A percentile compares a stretch with the other conserved stretches of the same genome.
These are phyloP conservation scores for Suncus etruscus DNA, from an alignment of 2,113 vertebrate species.

Conservation along the genomic window DNA sequence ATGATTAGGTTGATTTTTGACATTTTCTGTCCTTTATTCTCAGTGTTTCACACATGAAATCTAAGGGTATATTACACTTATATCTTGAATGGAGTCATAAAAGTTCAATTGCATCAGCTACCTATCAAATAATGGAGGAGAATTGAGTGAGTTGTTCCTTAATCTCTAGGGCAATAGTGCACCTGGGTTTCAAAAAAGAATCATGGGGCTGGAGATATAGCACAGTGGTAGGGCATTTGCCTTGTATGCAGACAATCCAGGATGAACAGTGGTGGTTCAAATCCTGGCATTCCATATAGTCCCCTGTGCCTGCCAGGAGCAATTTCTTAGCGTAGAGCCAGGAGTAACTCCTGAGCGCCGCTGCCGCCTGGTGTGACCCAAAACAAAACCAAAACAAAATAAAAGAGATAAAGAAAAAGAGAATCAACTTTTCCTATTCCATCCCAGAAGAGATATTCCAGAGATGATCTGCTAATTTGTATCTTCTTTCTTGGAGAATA, in stretches of 20 bases:
- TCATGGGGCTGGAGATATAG: no score
- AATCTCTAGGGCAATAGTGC: not conserved
- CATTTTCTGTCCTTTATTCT: conserved; percentile 51
- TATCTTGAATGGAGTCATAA: not conserved
- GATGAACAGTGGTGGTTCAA: no score
- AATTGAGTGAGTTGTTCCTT: not conserved
- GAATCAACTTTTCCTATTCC: not conserved
- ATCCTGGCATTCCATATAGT: no score
- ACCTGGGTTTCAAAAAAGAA: not conserved
- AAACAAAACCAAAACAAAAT: no score
- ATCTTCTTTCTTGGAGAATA: not conserved
- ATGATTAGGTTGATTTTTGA: conserved; percentile 58
- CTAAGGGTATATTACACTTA: conserved; percentile 24
- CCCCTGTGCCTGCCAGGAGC: no score
- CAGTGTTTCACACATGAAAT: not conserved
- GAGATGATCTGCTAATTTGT: not conserved
- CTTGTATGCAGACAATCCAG: no score
- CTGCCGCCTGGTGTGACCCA: no score
- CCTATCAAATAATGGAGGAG: not conserved
- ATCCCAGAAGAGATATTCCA: not conserved
- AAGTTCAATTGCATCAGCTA: not conserved
- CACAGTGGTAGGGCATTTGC: no score
- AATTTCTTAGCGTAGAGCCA: no score
- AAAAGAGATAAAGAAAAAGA: not conserved
- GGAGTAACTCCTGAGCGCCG: no score